These are phyloP conservation scores for Hydra vulgaris DNA, from an alignment of 30 jellyfish, hydroid and myxozoan genomes.

Conservation along the genomic window DNA sequence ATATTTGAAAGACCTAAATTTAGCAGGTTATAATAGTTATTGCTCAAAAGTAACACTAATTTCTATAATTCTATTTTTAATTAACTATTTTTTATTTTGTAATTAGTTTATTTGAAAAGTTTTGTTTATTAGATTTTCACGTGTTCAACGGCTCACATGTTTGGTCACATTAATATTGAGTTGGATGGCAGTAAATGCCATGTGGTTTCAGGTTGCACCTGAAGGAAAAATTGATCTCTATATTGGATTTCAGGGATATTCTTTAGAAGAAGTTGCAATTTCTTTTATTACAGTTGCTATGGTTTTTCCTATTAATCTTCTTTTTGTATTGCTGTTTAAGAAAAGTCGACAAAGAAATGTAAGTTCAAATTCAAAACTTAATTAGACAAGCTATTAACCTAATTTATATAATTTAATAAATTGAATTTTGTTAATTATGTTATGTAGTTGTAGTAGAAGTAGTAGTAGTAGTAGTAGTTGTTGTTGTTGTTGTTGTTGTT, in stretches of 20 bases:
- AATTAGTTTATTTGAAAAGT: neutral
- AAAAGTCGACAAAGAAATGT: slow-evolving; percentile 62
- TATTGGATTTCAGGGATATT: slow-evolving; percentile 69
- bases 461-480: too few relatives aligned
- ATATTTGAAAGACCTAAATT: slow-evolving; percentile 78
- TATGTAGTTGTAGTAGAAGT: too few relatives aligned
- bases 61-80: neutral
- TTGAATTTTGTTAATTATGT: neutral
- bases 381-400: neutral
- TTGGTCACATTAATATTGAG: slow-evolving; percentile 62
- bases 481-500: too few relatives aligned
- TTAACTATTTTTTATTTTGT: too few relatives aligned
- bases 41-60: too few relatives aligned
- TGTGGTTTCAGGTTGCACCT: slow-evolving; percentile 91
- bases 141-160: slow-evolving; percentile 89
- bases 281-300: slow-evolving; percentile 72
- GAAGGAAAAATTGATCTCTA: slow-evolving; percentile 57
- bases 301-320: slow-evolving; percentile 79
- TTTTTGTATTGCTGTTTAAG: slow-evolving; percentile 57
- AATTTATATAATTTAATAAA: neutral
- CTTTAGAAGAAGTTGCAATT: slow-evolving; percentile 77
- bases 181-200: slow-evolving; percentile 91
- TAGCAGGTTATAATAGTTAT: slow-evolving; percentile 49
- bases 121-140: slow-evolving; percentile 47
- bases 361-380: slow-evolving; percentile 1